Conservation (phyloP, 2,888 invertebrate species). For the Rhaphigaster nebulosa region DNA sequence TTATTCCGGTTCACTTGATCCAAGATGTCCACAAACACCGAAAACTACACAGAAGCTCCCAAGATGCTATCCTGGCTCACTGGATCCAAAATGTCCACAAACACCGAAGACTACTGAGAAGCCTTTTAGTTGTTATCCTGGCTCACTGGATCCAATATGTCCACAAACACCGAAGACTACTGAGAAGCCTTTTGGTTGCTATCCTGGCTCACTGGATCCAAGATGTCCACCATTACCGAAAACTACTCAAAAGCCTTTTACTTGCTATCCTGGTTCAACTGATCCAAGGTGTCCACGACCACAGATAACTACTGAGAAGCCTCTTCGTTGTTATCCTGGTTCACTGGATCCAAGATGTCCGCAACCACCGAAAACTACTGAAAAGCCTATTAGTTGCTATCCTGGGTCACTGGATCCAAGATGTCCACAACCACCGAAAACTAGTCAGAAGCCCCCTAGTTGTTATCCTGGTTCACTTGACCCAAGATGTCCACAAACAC, state of each 20-base stretch:
- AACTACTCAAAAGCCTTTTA: background rate
- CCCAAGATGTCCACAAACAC: conserved; percentile 65
- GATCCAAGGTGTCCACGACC: conserved; percentile 65
- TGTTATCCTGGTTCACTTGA: conserved; percentile 26
- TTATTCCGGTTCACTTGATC: conserved; percentile 59
- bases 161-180: background rate
- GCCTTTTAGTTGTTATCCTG: conserved; percentile 62
- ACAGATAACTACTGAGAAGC: conserved; percentile 55
- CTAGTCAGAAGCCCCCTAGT: background rate
- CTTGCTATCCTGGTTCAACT: background rate
- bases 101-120: background rate
- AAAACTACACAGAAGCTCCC: conserved; percentile 59
- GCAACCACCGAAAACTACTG: conserved; percentile 48
- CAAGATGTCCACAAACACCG: conserved; percentile 63
- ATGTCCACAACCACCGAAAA: conserved; percentile 65
- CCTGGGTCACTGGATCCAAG: conserved; percentile 69
- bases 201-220: conserved; percentile 62
- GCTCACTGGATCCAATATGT: background rate
- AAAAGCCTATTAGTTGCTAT: conserved; percentile 65
- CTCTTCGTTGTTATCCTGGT: conserved; percentile 67
- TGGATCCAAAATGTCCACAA: background rate
- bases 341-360: conserved; percentile 66
- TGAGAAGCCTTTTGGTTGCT: conserved; percentile 61
- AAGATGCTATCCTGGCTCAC: background rate
- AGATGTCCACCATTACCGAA: background rate